Base-by-base conservation (phyloP, 2,888 invertebrate species). In the Didymodactylos carnosus region DNA sequence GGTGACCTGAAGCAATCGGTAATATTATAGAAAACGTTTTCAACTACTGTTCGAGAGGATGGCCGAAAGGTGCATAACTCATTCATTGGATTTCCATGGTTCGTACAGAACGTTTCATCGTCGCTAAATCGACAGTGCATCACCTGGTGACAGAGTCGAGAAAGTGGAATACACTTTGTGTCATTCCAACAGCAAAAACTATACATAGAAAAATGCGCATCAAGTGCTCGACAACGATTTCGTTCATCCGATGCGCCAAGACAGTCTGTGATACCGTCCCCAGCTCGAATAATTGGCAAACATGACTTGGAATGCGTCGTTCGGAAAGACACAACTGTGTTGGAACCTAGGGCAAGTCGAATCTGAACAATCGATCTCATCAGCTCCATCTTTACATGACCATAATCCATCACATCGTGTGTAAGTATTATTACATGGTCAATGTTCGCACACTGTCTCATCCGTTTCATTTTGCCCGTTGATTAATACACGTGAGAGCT, bases 51-150 rank as follows among this genome's bases (percentile, higher is more conserved):
- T 27, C 6, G 0, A 51, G 1, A 10, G 14, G 10, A 8, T 2
- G n/a, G 1, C 1, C 14, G 11, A 13, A 19, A 13, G 1, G 11
- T 1, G 3, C 3, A 10, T 23, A 49, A 2, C 1, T 3, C 2
- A 25, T 3, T 1, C n/a, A 4, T 16, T 7, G 4, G 8, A 14
- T 1, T 7, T 14, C 0, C 10, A 14, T 51, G 4, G 7, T 16
- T 11, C 2, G 2, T 3, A 29, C 53, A 53, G 2, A 53, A 53
- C 8, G 19, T 0, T 53, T 53, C 53, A 53, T 53, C 53, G 14
- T 53, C 53, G 29, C 27, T 6, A 29, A 16, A 19, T 6, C 1
- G 29, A 53, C 53, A 53, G 0, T 27, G 7, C 19, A 1, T 29
- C 2, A 16, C 0, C 1, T 14, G 2, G 16, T 53, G 7, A 16